Percentiles rank a stretch among this genome's conserved stretches.
phyloP scores from a whole-genome alignment of 2,888 invertebrate genomes.

The Aporophyla lueneburgensis region DNA sequence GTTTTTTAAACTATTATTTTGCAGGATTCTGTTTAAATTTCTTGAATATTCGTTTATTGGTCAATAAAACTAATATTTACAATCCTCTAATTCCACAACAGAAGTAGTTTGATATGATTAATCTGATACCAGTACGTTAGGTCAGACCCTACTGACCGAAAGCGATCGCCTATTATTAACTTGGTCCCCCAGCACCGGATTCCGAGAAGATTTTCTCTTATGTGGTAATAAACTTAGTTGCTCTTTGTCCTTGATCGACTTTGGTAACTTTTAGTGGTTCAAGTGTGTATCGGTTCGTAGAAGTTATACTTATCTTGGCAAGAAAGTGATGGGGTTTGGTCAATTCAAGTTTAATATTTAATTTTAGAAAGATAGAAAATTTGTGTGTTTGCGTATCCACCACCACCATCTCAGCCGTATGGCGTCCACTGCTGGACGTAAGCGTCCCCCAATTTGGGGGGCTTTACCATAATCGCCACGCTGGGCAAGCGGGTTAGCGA shows the following conservation, averaged over 20 bases:
- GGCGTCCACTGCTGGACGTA: too few species aligned
- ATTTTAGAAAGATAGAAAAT: not conserved
- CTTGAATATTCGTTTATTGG: too few species aligned
- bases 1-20: too few species aligned
- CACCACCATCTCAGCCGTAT: too few species aligned
- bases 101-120: too few species aligned
- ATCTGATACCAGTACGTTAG: not conserved
- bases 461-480: too few species aligned
- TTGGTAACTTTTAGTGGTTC: conserved; percentile 19
- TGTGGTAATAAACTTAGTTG: conserved; percentile 25
- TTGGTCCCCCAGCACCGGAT: conserved; percentile 1
- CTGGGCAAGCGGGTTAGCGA: too few species aligned
- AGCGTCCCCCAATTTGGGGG: too few species aligned
- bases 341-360: not conserved
- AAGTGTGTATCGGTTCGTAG: conserved; percentile 1
- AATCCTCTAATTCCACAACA: too few species aligned
- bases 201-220: conserved; percentile 16
- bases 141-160: not conserved
- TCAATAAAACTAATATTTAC: too few species aligned
- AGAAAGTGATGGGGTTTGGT: not conserved
- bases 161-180: conserved; percentile 36
- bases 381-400: too few species aligned
- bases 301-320: not conserved
- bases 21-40: too few species aligned
- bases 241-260: conserved; percentile 19